Percentiles rank a stretch among this genome's conserved stretches.
Evolutionary conservation across 2,888 invertebrate genomes (phyloP).

Genomic region (Drosophila merina): DNA sequence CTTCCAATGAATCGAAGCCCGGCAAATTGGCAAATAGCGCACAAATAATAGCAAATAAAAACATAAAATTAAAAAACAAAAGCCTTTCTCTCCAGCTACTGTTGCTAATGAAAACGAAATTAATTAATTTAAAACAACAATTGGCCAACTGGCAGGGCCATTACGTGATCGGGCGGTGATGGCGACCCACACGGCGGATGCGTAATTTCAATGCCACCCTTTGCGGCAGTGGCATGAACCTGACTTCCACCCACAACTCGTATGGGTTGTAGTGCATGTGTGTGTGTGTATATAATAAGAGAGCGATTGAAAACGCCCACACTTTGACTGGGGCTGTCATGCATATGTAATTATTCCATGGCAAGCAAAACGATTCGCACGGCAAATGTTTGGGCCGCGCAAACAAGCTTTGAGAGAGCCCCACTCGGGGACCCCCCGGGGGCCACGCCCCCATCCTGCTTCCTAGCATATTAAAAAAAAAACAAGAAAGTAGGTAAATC

Average conservation of each 20-base stretch:
- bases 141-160: conserved; percentile 43
- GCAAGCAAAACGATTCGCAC: conserved; percentile 65
- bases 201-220: conserved; percentile 58
- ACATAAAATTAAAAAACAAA: conserved; percentile 69
- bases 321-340: conserved; percentile 67
- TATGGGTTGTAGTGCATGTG: background rate
- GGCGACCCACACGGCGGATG: conserved; percentile 51
- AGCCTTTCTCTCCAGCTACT: conserved; percentile 43
- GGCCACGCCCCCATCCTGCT: conserved; percentile 5
- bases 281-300: conserved; percentile 18
- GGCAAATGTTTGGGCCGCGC: conserved; percentile 69
- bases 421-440: conserved; percentile 9
- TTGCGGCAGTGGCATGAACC: conserved; percentile 11
- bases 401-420: conserved; percentile 71
- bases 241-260: conserved; percentile 7
- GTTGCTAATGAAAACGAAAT: conserved; percentile 71
- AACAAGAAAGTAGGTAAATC: background rate
- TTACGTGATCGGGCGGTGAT: conserved; percentile 33
- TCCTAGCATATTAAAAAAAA: conserved; percentile 26
- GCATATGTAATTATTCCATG: conserved; percentile 74
- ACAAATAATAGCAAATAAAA: conserved; percentile 68
- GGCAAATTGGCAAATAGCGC: conserved; percentile 65
- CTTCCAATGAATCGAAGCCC: conserved; percentile 58
- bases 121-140: conserved; percentile 76
- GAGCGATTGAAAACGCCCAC: conserved; percentile 65